Conservation (phyloP, 2,113 vertebrate genomes). For the Coracopsis vasa region DNA sequence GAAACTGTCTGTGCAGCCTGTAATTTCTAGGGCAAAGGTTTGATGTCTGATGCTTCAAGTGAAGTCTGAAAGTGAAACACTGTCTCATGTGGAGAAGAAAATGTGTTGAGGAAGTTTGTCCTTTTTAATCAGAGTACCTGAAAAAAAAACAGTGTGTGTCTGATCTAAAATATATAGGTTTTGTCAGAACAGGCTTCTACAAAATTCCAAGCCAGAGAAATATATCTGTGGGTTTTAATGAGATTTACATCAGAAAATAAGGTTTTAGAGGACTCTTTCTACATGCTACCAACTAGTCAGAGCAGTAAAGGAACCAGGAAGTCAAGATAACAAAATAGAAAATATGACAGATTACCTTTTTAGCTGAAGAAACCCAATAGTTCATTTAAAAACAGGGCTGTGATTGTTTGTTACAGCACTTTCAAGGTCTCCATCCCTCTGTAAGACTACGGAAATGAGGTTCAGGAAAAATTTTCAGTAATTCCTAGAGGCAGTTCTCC, state of each 20-base stretch:
- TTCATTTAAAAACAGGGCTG: neutral
- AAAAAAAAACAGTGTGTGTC: conserved; percentile 6
- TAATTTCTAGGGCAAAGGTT: conserved; percentile 50
- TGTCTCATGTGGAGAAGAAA: conserved; percentile 48
- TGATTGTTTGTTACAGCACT: neutral
- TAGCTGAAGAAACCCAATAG: neutral
- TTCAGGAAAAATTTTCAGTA: neutral
- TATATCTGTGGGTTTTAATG: neutral
- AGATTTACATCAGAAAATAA: neutral
- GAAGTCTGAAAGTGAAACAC: conserved; percentile 36
- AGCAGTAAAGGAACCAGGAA: neutral
- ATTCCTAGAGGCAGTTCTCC: neutral
- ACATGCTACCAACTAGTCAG: neutral
- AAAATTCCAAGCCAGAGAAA: neutral
- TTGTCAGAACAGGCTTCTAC: conserved; percentile 12
- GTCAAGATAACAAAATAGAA: neutral
- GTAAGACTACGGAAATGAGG: neutral
- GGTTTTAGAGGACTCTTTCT: neutral
- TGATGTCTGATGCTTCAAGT: conserved; percentile 23
- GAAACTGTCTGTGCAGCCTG: conserved; percentile 1
- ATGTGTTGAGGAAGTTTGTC: conserved; percentile 21
- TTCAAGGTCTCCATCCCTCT: neutral
- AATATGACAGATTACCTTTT: neutral
- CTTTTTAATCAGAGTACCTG: conserved; percentile 48
- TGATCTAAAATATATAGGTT: conserved; percentile 10